A percentile compares a stretch with the other conserved stretches of the same genome.
These are phyloP conservation scores for Mus spicilegus DNA, from an alignment of 2,113 vertebrate species.

Conservation along the genomic window DNA sequence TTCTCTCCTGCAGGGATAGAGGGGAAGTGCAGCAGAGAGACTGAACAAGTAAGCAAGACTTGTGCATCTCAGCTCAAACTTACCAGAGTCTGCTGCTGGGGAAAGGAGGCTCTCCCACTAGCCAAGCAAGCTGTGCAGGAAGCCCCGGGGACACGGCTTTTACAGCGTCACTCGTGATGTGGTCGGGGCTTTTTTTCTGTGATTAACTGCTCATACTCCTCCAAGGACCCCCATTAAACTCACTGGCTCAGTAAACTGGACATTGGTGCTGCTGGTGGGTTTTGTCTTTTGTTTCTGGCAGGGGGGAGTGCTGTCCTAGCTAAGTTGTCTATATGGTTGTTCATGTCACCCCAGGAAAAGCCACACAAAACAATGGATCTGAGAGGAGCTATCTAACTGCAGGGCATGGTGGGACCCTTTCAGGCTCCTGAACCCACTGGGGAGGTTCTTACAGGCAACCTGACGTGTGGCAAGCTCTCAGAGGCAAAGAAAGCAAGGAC, in stretches of 20 bases:
- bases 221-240: too few species aligned
- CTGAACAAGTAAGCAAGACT: not conserved
- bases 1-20: not conserved
- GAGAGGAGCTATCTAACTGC: not conserved
- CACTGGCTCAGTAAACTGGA: not conserved
- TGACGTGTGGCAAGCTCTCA: not conserved
- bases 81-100: not conserved
- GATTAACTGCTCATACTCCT: not conserved
- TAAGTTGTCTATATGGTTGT: not conserved
- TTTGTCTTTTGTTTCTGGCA: not conserved
- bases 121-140: too few species aligned
- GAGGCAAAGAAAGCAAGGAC: slow-evolving; percentile 67
- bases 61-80: too few species aligned
- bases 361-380: not conserved
- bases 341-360: not conserved
- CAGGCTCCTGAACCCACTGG: not conserved
- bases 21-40: not conserved
- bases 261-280: not conserved
- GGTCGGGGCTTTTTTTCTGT: not conserved
- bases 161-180: fast-evolving
- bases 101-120: not conserved
- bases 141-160: too few species aligned
- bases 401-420: fast-evolving
- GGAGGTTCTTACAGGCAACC: slow-evolving; percentile 12
- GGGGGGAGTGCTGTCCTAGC: not conserved